Evolutionary conservation across 2,888 invertebrate genomes (phyloP).

Genomic region (Halictus ligatus): DNA sequence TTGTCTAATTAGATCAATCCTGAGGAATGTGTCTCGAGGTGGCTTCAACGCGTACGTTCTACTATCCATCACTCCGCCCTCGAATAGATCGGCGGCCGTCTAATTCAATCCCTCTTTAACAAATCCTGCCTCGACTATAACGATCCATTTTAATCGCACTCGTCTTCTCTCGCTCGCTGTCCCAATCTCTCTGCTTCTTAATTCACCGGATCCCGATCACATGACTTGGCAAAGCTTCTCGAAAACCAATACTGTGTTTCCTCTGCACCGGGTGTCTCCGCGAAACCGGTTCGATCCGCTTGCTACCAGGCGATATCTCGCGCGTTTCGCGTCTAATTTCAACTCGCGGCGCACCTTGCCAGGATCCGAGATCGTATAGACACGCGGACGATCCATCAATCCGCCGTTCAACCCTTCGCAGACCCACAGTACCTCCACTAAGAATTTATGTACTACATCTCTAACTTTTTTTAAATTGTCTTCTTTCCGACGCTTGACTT

Average conservation of each 20-base stretch:
- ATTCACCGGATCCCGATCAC: not conserved
- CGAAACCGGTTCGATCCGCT: conserved; percentile 8
- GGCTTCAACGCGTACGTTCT: conserved; percentile 42
- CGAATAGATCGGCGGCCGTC: conserved; percentile 49
- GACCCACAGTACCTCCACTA: not conserved
- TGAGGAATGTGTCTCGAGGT: conserved; percentile 54
- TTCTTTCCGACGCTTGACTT: no score
- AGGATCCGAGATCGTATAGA: not conserved
- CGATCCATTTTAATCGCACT: conserved; percentile 41
- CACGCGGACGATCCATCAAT: not conserved
- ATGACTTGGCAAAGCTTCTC: not conserved
- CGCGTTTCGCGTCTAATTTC: not conserved
- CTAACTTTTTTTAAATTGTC: no score
- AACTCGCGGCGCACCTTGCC: not conserved
- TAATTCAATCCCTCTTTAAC: conserved; percentile 55
- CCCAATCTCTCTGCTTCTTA: not conserved
- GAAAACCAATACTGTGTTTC: not conserved
- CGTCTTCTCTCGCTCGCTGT: not conserved
- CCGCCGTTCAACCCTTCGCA: not conserved
- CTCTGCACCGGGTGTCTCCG: not conserved
- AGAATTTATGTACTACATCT: no score
- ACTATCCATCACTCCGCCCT: conserved; percentile 45
- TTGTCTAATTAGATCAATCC: conserved; percentile 66
- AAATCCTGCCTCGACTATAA: not conserved
- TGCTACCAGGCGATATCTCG: not conserved